Evolutionary conservation across 2,113 vertebrate genomes (phyloP), one percentile per base, ranked within the genome.

Genomic region (Periophthalmus modestus): DNA sequence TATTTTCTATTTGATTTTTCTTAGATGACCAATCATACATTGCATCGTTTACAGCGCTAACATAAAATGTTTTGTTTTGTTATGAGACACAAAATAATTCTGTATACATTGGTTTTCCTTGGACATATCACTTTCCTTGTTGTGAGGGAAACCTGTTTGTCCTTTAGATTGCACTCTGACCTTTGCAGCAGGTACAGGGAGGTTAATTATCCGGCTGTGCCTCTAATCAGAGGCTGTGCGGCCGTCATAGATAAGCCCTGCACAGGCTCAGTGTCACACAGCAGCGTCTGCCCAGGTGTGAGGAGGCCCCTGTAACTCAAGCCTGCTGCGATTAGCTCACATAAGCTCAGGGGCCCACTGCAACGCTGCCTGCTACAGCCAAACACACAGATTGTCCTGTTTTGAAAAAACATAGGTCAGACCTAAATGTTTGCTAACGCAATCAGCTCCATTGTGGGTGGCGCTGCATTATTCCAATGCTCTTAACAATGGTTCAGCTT

Each of bases 231-330:
- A 85, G 81, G 66, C 79, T 77, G 88, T 80, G 79, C 83, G 83
- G 81, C 87, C 89, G 89, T 82, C 87, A 86, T 84, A 91, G 93
- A 90, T 93, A 93, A 92, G 89, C 89, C 88, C 77, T 15, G 87
- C 80, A 89, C 89, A 86, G 85, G 79, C 88, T 90, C 75, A 61
- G 69, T 4, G 66, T 63, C 78, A 67, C 78, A 79, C 66, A 69
- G 58, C 82, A 84, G 82, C 68, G 73, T 83, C 82, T 73, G 86
- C 91, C 91, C 93, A 94, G 93, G 92, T 94, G 93, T 93, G 90
- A 91, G 89, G 91, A 87, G 87, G 83, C 84, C 88, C 81, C 82
- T 94, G 93, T 93, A 94, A 94, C 87, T 88, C 79, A 86, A 94
- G 81, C 88, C 84, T 62, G 79, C 69, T 39, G 85, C 88, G 92